These are phyloP conservation scores for Stenchaetothrips biformis DNA, from an alignment of 2,888 invertebrate genomes.

Conservation along the genomic window DNA sequence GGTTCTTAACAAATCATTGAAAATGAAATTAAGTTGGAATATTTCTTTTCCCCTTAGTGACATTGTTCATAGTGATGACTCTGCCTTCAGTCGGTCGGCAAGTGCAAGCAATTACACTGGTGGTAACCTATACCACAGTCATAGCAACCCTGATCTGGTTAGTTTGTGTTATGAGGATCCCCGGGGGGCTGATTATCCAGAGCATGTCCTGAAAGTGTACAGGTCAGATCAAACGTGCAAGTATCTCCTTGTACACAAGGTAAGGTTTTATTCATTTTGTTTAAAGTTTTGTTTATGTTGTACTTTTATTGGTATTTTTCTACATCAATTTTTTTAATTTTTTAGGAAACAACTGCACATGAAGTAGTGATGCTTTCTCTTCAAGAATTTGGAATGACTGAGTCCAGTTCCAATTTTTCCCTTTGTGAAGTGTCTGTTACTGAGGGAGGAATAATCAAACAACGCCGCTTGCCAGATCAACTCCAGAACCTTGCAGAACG, in stretches of 20 bases:
- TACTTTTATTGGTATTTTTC: neutral
- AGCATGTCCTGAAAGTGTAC: slow-evolving; percentile 94
- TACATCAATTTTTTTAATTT: slow-evolving; percentile 26
- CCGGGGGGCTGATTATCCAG: slow-evolving; percentile 79
- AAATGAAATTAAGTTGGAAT: slow-evolving; percentile 29
- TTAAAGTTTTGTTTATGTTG: slow-evolving; percentile 10
- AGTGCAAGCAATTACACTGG: slow-evolving; percentile 36
- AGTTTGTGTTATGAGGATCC: slow-evolving; percentile 69
- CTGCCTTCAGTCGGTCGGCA: slow-evolving; percentile 40
- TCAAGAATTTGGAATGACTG: slow-evolving; percentile 92
- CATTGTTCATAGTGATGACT: slow-evolving; percentile 62
- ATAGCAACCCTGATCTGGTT: slow-evolving; percentile 84
- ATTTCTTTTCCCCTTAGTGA: slow-evolving; percentile 47
- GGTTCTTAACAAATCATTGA: slow-evolving; percentile 34
- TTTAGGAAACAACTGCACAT: slow-evolving; percentile 58
- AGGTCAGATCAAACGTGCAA: slow-evolving; percentile 97
- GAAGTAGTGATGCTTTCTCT: slow-evolving; percentile 94
- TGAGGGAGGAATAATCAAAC: slow-evolving; percentile 93
- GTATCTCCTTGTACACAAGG: slow-evolving; percentile 93
- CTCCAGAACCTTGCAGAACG: slow-evolving; percentile 93
- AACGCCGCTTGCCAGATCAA: slow-evolving; percentile 89
- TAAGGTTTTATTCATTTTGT: slow-evolving; percentile 37
- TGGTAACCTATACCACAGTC: slow-evolving; percentile 56
- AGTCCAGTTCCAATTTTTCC: slow-evolving; percentile 90
- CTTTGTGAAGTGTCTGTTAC: slow-evolving; percentile 95